Evolutionary conservation across 1,140 invertebrate species (phyloP), one percentile per base, ranked within the genome.

Genomic region (Battus philenor): DNA sequence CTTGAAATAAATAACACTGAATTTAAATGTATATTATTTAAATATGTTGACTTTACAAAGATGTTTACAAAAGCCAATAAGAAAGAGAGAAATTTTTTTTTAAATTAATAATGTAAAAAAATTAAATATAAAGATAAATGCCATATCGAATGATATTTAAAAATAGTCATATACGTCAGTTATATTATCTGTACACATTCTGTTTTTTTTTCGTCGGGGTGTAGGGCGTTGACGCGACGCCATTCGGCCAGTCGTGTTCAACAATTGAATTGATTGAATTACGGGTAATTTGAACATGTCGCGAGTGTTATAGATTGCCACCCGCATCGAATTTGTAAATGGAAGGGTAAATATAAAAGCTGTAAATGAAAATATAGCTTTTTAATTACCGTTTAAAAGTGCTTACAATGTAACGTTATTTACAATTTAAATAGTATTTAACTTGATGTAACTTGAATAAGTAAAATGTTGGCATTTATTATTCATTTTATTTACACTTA

Each of bases 241-340:
- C 68, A 73, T 68, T 73, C 63, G 61, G 68, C 56, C 62, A 63
- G 67, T 54, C 58, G 49, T 74, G 72, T 75, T 55, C 44, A 65
- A 80, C 79, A 83, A 80, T 80, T 73, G 68, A 69, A 55, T 64
- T 78, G 74, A 83, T 83, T 77, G 79, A 83, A 83, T 80, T 75
- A 80, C 62, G 54, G 52, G 61, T 66, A 68, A 74, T 74, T 63
- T 43, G 50, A 55, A 48, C 44, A 44, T 49, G n/a, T 47, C 41
- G 44, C 49, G 60, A 50, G 56, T 44, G 50, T 78, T 73, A 77
- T 78, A 69, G 74, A 81, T 70, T 58, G 45, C 65, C 68, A 62
- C 78, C 78, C 75, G 78, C 69, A 82, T 82, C 51, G 59, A 2
- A 6, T 20, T 6, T 20, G 27, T 65, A 44, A 44, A 47, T 41